phyloP scores from a whole-genome alignment of 2,113 vertebrate genomes.

The Scopus umbretta region DNA sequence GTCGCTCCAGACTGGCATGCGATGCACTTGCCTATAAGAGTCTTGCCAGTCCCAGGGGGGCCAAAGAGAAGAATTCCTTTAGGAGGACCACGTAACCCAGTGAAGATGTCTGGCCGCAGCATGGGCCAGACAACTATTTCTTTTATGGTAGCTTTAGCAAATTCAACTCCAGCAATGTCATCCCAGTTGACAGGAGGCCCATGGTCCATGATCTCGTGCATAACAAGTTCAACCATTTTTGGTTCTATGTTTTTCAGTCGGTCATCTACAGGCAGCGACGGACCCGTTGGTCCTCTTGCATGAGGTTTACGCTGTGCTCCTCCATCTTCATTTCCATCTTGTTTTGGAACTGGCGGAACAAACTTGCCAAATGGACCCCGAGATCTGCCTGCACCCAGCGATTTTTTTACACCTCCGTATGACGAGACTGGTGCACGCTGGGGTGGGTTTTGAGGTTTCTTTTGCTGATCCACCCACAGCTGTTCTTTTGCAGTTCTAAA shows the following conservation, averaged over 20 bases:
- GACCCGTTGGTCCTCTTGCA: background rate
- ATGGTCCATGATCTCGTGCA: conserved; percentile 95
- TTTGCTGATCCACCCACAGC: conserved; percentile 84
- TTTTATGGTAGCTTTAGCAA: conserved; percentile 93
- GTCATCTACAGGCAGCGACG: conserved; percentile 74
- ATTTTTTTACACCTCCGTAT: conserved; percentile 80
- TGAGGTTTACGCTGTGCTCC: background rate
- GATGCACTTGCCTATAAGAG: conserved; percentile 95
- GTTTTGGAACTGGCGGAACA: conserved; percentile 84
- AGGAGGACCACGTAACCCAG: conserved; percentile 90
- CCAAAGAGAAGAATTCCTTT: conserved; percentile 96
- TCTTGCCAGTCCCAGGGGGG: conserved; percentile 95
- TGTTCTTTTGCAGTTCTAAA: conserved; percentile 92
- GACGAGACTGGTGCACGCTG: conserved; percentile 51
- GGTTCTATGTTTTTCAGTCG: conserved; percentile 90
- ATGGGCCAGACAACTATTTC: conserved; percentile 99
- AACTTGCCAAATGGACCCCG: conserved; percentile 88
- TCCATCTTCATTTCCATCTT: conserved; percentile 69
- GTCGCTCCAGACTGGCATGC: conserved; percentile 95
- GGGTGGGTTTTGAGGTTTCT: conserved; percentile 75
- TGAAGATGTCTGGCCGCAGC: conserved; percentile 95
- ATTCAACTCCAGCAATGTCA: conserved; percentile 94
- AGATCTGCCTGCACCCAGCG: conserved; percentile 86
- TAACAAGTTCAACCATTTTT: conserved; percentile 93
- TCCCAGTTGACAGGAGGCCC: conserved; percentile 91